phyloP scores from a whole-genome alignment of 1,140 invertebrate species.

The Drusus annulatus region DNA sequence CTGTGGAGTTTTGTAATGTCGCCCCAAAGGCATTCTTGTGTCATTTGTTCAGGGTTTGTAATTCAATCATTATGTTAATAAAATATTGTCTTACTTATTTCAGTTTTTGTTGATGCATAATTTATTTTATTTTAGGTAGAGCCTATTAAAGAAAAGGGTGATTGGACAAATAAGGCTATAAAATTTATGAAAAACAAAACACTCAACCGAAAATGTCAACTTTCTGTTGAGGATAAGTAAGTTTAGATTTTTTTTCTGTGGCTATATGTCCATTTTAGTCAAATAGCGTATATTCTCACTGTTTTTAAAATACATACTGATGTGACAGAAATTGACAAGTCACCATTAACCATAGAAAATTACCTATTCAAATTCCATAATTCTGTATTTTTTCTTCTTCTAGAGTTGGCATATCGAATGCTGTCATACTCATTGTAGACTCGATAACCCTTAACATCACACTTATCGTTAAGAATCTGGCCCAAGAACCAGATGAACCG shows the following conservation, averaged over 20 bases:
- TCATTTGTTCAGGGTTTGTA: conserved; percentile 1
- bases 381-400: too few relatives aligned
- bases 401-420: not conserved
- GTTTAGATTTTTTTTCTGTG: not conserved
- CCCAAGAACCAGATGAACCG: not conserved
- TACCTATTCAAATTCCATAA: too few relatives aligned
- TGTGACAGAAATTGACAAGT: too few relatives aligned
- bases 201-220: not conserved
- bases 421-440: conserved; percentile 7
- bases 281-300: too few relatives aligned
- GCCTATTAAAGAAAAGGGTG: not conserved
- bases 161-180: conserved; percentile 15
- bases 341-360: too few relatives aligned
- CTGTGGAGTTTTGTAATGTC: not conserved
- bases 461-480: not conserved
- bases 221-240: conserved; percentile 10
- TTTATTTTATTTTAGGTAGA: not conserved
- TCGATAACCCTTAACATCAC: not conserved
- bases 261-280: not conserved
- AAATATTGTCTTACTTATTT: not conserved
- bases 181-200: conserved; percentile 31
- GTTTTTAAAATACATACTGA: too few relatives aligned
- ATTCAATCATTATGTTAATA: not conserved
- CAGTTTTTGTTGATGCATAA: not conserved
- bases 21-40: not conserved